Base-by-base conservation (phyloP, 2,797 vertebrate species). In the Ibycter americanus region DNA sequence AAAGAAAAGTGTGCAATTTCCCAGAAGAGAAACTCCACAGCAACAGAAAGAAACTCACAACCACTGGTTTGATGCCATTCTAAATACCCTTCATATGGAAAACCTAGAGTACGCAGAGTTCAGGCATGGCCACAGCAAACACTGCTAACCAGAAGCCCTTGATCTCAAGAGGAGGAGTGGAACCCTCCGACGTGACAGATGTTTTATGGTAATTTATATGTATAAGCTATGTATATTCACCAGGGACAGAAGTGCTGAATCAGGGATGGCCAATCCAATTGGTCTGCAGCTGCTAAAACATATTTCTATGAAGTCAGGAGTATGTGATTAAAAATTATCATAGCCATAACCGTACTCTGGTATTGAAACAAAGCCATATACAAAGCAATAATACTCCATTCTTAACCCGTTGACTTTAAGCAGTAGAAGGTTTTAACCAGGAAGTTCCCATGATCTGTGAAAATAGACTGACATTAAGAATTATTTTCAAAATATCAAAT, bases 261-360 rank as follows among this genome's bases (percentile, higher is more conserved):
- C 61, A 72, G 68, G 65, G 56, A 40, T 11, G 44, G 79, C 29
- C 62, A 85, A 58, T 8, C 38, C 73, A 61, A 36, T 19, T 4
- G 54, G 34, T 8, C 63, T 84, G 84, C 51, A 89, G 81, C 81
- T 91, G 82, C 78, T 67, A 79, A 87, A 90, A 93, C 12, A 31
- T 9, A 21, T 10, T 73, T 2, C 1, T 44, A 4, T 14, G 3
- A 49, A 84, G 65, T 4, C 62, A 26, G 58, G 42, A 84, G 15
- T 46, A 36, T 6, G 46, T 8, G 54, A 72, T 56, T 59, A 61
- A 78, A 88, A 83, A 47, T 49, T 32, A n/a, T 15, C 70, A 61
- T 2, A 84, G 44, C 36, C 40, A 8, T 31, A 56, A 61, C 29
- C 38, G 29, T 25, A 17, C 31, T 59, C 52, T 44, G 65, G 23